Evolutionary conservation across 2,888 invertebrate species (phyloP).

Genomic region (Mechanitis messenoides): DNA sequence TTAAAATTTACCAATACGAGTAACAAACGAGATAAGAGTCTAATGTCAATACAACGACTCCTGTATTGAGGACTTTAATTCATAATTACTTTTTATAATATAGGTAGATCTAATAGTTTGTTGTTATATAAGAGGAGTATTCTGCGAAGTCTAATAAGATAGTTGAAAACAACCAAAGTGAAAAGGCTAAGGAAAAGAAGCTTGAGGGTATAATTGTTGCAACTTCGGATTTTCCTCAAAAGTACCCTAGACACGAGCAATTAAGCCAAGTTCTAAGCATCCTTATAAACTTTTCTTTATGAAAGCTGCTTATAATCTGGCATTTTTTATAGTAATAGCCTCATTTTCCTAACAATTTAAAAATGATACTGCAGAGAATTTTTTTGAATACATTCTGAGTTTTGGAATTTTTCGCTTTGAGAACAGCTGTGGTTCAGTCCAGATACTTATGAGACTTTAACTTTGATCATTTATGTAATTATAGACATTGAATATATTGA

Average conservation of each 20-base stretch:
- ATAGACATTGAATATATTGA: too few relatives aligned
- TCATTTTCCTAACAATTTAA: conserved; percentile 21
- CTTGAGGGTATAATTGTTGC: conserved; percentile 8
- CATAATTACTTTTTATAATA: background rate
- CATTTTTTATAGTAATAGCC: conserved; percentile 10
- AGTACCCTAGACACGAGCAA: conserved; percentile 21
- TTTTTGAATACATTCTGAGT: background rate
- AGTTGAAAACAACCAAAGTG: conserved; percentile 5
- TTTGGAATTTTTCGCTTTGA: background rate
- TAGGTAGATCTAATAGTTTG: background rate
- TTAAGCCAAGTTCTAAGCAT: conserved; percentile 24
- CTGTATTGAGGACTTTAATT: too few relatives aligned
- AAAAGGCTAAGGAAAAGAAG: conserved; percentile 6
- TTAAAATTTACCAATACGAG: background rate
- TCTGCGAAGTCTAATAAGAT: background rate
- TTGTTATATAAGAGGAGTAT: background rate
- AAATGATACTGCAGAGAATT: conserved; percentile 17
- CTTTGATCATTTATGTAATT: too few relatives aligned
- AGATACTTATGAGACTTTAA: background rate
- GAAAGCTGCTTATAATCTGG: conserved; percentile 3
- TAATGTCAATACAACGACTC: too few relatives aligned
- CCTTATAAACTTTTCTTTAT: conserved; percentile 20
- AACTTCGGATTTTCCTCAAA: conserved; percentile 16
- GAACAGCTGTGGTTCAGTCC: background rate
- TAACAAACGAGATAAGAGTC: background rate